Evolutionary conservation across 2,797 vertebrate species (phyloP).

Genomic region (Smutsia gigantea): DNA sequence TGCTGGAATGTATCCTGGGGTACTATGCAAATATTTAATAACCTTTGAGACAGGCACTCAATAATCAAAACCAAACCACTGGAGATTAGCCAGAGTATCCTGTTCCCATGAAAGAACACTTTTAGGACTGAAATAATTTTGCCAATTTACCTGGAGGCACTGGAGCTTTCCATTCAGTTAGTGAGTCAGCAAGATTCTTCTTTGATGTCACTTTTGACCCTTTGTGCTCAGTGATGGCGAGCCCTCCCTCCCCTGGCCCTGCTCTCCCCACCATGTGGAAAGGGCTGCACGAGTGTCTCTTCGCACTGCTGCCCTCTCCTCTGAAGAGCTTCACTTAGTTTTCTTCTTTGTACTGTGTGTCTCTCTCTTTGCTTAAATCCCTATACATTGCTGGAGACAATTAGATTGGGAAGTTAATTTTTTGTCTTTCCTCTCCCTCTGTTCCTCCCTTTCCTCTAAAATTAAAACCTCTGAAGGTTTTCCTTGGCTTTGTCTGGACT

Average conservation of each 20-base stretch:
- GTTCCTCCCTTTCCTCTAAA: neutral
- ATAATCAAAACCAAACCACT: neutral
- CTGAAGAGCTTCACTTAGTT: neutral
- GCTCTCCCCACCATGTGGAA: neutral
- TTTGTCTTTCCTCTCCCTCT: neutral
- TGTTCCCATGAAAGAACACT: neutral
- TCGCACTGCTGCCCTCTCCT: neutral
- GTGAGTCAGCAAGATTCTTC: neutral
- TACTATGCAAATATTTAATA: neutral
- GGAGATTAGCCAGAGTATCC: neutral
- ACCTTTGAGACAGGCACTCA: neutral
- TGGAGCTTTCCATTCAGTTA: neutral
- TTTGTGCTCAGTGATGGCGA: neutral
- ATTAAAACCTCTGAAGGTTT: neutral
- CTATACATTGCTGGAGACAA: neutral
- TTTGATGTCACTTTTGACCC: neutral
- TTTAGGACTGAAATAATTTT: neutral
- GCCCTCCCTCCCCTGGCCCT: neutral
- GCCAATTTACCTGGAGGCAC: neutral
- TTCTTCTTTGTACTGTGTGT: neutral
- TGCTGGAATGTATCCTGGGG: neutral
- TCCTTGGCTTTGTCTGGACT: neutral
- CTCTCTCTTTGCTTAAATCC: neutral
- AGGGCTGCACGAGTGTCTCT: neutral
- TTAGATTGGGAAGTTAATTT: neutral